Evolutionary conservation across 2,888 invertebrate genomes (phyloP), one percentile per base, ranked within the genome.

Genomic region (Eristalis pertinax): DNA sequence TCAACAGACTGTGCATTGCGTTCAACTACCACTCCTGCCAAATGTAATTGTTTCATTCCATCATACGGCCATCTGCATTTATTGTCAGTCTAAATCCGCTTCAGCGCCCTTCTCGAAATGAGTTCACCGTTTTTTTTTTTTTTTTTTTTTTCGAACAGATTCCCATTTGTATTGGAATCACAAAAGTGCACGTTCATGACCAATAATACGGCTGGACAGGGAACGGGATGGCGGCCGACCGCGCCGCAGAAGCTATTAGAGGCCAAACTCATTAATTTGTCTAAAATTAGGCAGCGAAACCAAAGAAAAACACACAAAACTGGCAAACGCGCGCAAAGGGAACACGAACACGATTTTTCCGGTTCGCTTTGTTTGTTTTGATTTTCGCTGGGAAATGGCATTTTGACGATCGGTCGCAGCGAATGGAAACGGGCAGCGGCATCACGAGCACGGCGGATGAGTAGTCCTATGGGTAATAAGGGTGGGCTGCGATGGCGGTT

Each of bases 131-230:
- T 26, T 26, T 26, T 26, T 26, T 32, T 78, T 56, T 70, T 56
- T 26, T 26, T 26, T 26, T 26, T 26, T 32, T 78, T 56, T 70
- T 56, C 4, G 32, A 67, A 32, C 65, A 70, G 41, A 75, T 29
- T 56, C 60, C 35, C 50, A 73, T 83, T 83, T 29, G 68, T 73
- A 76, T 56, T 60, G 75, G 63, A 56, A 84, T 8, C 62, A 63
- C 35, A 77, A 77, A n/a, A 81, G 65, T 73, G 60, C 81, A 73
- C 74, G 76, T 86, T 77, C 82, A 86, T 78, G 77, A 82, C 69
- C 85, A 86, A 70, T 86, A 82, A 77, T 74, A 68, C 65, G 76
- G 13, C 60, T 56, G 72, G 81, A 69, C 68, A 64, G 50, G 35
- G 60, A 50, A 19, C 50, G 50, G 19, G 4, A 69, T 60, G 58